A percentile compares a stretch with the other conserved stretches of the same genome.
Conservation (phyloP, 2,888 invertebrate genomes). For the Tetramorium bicarinatum region DNA sequence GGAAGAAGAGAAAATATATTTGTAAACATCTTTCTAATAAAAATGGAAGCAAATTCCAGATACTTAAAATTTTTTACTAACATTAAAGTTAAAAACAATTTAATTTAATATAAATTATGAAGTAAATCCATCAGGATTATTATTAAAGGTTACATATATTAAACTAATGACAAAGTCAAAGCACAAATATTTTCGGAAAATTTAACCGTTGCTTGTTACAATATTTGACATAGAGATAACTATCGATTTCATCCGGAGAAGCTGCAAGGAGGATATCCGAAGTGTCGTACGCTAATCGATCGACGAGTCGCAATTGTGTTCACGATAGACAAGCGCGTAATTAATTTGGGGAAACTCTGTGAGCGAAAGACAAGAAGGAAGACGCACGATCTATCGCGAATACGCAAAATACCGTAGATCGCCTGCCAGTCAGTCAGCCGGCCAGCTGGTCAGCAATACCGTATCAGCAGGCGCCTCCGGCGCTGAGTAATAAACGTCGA, state of each 20-base stretch:
- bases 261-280: background rate
- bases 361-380: constrained; percentile 4
- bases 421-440: background rate
- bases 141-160: background rate
- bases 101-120: background rate
- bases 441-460: constrained; percentile 27
- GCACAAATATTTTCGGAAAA: background rate
- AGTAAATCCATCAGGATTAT: background rate
- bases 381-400: constrained; percentile 8
- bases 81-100: background rate
- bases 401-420: constrained; percentile 35
- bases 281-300: constrained; percentile 20
- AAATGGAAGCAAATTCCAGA: background rate
- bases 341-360: constrained; percentile 24
- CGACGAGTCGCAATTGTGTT: constrained; percentile 9
- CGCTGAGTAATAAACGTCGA: constrained; percentile 64
- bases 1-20: too few species aligned
- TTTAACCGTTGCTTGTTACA: background rate
- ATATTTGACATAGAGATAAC: constrained; percentile 12
- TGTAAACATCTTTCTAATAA: background rate
- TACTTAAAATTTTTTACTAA: background rate
- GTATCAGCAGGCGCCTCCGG: constrained; percentile 45
- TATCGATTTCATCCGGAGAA: background rate
- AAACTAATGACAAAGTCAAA: background rate
- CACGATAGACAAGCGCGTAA: constrained; percentile 44